Evolutionary conservation across 92 coral and sea anemone species (phyloP).

Genomic region (Porites divaricata): DNA sequence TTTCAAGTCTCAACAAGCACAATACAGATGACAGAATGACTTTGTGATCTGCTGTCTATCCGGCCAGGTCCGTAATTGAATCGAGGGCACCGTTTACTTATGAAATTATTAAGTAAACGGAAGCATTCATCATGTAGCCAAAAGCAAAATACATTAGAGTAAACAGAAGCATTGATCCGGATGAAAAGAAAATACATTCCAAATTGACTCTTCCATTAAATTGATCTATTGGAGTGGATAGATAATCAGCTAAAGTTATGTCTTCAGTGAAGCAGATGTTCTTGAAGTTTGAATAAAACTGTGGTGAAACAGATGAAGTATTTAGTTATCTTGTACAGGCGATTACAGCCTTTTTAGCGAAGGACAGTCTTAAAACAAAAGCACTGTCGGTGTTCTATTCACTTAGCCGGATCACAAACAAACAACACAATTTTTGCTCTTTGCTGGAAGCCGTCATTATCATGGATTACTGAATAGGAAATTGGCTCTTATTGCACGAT

Average conservation of each 20-base stretch:
- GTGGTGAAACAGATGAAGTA: not conserved
- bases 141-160: slow-evolving; percentile 7
- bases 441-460: not conserved
- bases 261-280: slow-evolving; percentile 13
- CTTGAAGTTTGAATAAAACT: not conserved
- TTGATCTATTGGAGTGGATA: slow-evolving; percentile 6
- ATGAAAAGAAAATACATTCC: not conserved
- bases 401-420: not conserved
- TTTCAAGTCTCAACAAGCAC: not conserved
- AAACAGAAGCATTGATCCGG: slow-evolving; percentile 10
- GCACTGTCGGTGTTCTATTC: no score
- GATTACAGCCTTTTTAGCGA: not conserved
- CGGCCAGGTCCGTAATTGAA: slow-evolving; percentile 1
- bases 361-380: no score
- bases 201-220: slow-evolving; percentile 8
- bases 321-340: not conserved
- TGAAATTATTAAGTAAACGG: slow-evolving; percentile 6
- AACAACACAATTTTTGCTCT: slow-evolving; percentile 9
- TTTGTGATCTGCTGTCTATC: not conserved
- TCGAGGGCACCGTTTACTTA: not conserved
- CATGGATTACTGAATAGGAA: not conserved
- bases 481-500: not conserved
- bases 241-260: slow-evolving; percentile 10
- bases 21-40: not conserved
- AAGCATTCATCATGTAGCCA: not conserved